These are phyloP conservation scores for Pyrocephalus nanus DNA, from an alignment of 2,797 vertebrate genomes.

Conservation along the genomic window DNA sequence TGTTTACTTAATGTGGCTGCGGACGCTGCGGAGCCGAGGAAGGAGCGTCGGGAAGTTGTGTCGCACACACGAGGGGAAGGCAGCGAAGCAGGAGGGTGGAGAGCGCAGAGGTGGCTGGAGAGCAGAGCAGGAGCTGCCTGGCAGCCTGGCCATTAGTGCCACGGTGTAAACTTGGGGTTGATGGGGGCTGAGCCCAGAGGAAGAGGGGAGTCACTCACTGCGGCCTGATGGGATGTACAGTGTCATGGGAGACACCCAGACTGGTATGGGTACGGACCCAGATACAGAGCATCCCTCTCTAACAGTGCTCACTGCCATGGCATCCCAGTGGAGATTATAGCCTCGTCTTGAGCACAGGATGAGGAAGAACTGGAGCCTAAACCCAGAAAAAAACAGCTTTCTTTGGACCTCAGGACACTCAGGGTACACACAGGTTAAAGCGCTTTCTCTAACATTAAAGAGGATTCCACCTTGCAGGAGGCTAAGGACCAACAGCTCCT, in stretches of 20 bases:
- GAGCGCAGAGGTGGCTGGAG: not conserved
- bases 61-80: not conserved
- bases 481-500: not conserved
- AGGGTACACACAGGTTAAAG: not conserved
- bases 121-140: not conserved
- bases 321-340: not conserved
- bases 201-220: not conserved
- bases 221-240: not conserved
- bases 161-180: not conserved
- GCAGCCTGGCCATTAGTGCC: not conserved
- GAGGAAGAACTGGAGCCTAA: not conserved
- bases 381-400: not conserved
- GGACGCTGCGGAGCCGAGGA: conserved; percentile 44
- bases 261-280: rapidly evolving
- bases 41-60: not conserved
- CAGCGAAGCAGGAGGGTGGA: not conserved
- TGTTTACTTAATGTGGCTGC: conserved; percentile 72
- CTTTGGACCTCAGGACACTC: not conserved
- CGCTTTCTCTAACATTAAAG: not conserved
- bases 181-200: not conserved
- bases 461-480: not conserved
- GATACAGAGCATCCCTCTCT: not conserved
- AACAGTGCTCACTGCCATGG: rapidly evolving
- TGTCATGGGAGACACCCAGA: not conserved
- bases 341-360: rapidly evolving